These are phyloP conservation scores for Drosophila mayaguana DNA, from an alignment of 2,888 invertebrate genomes.

Conservation along the genomic window DNA sequence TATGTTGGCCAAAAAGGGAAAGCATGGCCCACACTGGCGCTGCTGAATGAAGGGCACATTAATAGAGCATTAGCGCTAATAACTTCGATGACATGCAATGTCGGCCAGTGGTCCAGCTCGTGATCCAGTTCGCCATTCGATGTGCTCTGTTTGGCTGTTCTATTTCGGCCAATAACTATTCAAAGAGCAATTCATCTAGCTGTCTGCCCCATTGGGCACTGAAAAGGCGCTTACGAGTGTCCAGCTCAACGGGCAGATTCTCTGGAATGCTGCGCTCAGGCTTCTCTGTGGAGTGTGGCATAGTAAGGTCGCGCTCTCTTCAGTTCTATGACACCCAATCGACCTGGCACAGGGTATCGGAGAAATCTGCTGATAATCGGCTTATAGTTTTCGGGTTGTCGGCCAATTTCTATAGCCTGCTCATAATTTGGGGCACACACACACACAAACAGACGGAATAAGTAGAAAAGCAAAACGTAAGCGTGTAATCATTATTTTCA, in stretches of 20 bases:
- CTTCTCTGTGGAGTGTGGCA: not conserved
- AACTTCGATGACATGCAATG: slow-evolving; percentile 71
- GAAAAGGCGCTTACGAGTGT: not conserved
- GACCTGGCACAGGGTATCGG: not conserved
- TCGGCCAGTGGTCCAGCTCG: slow-evolving; percentile 12
- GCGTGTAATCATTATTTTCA: slow-evolving; percentile 75
- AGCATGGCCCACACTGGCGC: not conserved
- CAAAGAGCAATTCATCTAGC: slow-evolving; percentile 60
- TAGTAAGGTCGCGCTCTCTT: not conserved
- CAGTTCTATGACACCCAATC: not conserved
- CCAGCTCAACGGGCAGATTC: not conserved
- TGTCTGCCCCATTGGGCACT: slow-evolving; percentile 53
- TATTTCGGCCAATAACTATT: slow-evolving; percentile 37
- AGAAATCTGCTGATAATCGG: slow-evolving; percentile 70
- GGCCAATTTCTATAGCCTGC: slow-evolving; percentile 57
- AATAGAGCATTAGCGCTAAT: slow-evolving; percentile 67
- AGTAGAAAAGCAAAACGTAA: slow-evolving; percentile 54
- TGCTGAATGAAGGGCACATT: slow-evolving; percentile 42
- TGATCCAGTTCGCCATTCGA: slow-evolving; percentile 10
- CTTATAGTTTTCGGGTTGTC: slow-evolving; percentile 60
- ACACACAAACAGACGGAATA: not conserved
- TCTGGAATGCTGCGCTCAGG: not conserved
- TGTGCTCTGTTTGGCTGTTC: too few species aligned
- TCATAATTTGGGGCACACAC: slow-evolving; percentile 57
- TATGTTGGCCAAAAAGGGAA: slow-evolving; percentile 6